Percentiles rank a stretch among this genome's conserved stretches.
These are phyloP conservation scores for Propsilocerus akamusi DNA, from an alignment of 1,140 invertebrate genomes.

Conservation along the genomic window DNA sequence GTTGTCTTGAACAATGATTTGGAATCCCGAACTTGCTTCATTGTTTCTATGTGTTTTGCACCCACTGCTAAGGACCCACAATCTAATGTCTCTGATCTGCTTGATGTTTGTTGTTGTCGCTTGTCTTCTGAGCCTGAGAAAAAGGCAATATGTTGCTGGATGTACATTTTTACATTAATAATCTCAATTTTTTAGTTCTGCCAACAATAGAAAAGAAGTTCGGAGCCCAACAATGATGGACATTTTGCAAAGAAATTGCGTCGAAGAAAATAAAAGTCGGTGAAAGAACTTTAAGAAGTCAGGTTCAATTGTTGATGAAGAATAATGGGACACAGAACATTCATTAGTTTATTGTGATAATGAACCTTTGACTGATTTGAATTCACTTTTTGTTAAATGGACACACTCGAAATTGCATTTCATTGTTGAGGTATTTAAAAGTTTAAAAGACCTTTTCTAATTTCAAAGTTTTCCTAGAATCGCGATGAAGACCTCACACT, in stretches of 20 bases:
- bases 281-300: not conserved
- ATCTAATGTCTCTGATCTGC: not conserved
- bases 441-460: not conserved
- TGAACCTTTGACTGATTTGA: too few species aligned
- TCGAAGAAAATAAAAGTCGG: not conserved
- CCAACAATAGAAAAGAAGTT: not conserved
- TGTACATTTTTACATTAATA: not conserved
- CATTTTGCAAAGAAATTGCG: not conserved
- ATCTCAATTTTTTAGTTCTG: not conserved
- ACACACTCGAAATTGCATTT: not conserved
- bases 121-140: not conserved
- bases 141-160: not conserved
- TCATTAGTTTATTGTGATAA: too few species aligned
- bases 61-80: not conserved
- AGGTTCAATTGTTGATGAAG: not conserved
- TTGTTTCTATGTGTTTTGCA: not conserved
- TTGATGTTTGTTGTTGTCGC: too few species aligned
- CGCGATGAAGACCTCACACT: not conserved
- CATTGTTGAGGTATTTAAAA: not conserved
- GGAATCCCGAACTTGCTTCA: not conserved
- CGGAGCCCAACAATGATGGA: too few species aligned
- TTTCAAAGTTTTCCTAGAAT: not conserved
- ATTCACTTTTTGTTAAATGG: not conserved
- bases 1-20: not conserved
- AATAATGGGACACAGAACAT: too few species aligned